phyloP scores from a whole-genome alignment of 2,113 vertebrate species.

The Pachypanchax playfairii region DNA sequence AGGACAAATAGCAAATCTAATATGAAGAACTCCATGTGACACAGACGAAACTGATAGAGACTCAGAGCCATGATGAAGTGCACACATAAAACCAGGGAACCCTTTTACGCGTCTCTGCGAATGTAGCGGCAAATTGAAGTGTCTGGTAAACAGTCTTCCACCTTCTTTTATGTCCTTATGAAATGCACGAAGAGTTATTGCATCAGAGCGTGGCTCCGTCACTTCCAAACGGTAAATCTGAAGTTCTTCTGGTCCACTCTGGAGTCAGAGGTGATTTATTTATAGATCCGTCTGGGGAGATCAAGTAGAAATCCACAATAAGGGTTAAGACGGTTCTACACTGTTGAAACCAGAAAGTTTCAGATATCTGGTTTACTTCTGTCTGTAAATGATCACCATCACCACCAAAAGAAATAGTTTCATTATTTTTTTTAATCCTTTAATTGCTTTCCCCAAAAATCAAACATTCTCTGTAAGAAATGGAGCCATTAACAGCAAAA shows the following conservation, averaged over 20 bases:
- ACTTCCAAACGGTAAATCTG: slow-evolving; percentile 28
- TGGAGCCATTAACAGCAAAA: neutral
- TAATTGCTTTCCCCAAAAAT: no score
- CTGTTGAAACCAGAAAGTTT: neutral
- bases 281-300: slow-evolving; percentile 3
- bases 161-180: slow-evolving; percentile 46
- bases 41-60: slow-evolving; percentile 35
- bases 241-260: slow-evolving; percentile 20
- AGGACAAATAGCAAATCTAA: slow-evolving; percentile 48
- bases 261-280: slow-evolving; percentile 28
- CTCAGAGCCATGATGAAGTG: slow-evolving; percentile 43
- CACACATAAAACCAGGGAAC: slow-evolving; percentile 58
- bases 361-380: neutral
- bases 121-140: slow-evolving; percentile 62
- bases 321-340: slow-evolving; percentile 18
- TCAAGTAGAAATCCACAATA: slow-evolving; percentile 12
- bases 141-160: slow-evolving; percentile 70
- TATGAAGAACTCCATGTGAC: slow-evolving; percentile 48
- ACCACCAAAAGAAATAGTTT: neutral
- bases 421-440: no score
- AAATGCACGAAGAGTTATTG: slow-evolving; percentile 53
- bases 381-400: slow-evolving; percentile 1
- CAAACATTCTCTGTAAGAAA: no score
- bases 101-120: slow-evolving; percentile 47
- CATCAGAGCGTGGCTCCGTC: slow-evolving; percentile 39